Conservation (phyloP, 2,888 invertebrate species). For the Gymnoscelis rufifasciata region DNA sequence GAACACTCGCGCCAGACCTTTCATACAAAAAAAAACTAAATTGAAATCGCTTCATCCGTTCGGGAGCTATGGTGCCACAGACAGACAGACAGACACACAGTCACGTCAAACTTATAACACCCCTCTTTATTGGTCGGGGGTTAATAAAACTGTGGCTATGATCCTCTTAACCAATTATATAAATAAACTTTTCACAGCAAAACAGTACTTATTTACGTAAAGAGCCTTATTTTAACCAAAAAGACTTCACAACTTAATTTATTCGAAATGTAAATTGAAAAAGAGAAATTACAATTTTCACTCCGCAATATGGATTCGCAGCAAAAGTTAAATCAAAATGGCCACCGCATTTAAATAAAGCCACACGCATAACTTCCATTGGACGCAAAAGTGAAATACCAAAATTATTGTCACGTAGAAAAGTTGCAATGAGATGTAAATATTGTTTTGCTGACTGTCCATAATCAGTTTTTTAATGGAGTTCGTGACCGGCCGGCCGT, state of each 20-base stretch:
- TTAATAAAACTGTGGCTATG: no score
- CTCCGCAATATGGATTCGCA: not conserved
- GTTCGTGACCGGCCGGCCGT: constrained; percentile 36
- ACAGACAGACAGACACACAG: no score
- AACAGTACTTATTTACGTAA: no score
- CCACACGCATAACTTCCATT: constrained; percentile 10
- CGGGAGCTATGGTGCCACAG: no score
- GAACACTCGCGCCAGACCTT: no score
- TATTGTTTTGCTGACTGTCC: constrained; percentile 37
- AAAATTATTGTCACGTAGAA: constrained; percentile 23
- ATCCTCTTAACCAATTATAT: no score
- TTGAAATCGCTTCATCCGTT: no score
- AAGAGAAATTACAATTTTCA: not conserved
- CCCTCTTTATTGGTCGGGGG: no score
- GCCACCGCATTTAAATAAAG: constrained; percentile 11
- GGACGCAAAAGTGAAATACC: constrained; percentile 11
- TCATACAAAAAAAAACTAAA: no score
- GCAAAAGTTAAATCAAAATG: constrained; percentile 9
- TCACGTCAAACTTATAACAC: no score
- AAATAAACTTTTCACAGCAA: no score
- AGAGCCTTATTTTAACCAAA: no score
- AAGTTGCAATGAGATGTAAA: constrained; percentile 34
- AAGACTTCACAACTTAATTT: not conserved
- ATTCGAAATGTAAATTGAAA: not conserved
- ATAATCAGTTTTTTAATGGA: constrained; percentile 41